Conservation (phyloP, 2,113 vertebrate genomes). For the Centropristis striata region DNA sequence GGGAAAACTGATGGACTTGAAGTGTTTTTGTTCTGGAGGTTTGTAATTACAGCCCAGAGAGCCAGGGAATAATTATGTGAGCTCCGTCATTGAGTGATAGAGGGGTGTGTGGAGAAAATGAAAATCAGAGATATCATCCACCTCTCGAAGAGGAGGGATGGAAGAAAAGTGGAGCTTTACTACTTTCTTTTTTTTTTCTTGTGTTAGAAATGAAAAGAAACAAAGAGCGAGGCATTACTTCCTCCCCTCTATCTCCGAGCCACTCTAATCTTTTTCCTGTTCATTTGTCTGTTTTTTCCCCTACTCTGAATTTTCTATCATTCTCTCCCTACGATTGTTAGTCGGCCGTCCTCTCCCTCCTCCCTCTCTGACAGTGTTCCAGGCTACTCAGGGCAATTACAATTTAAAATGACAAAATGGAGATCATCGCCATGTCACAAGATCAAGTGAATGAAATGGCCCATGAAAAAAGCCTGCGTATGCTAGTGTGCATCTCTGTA, state of each 20-base stretch:
- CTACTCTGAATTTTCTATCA: slow-evolving; percentile 25
- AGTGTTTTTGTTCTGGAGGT: slow-evolving; percentile 57
- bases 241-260: slow-evolving; percentile 24
- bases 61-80: slow-evolving; percentile 60
- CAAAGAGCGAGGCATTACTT: slow-evolving; percentile 11
- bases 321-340: slow-evolving; percentile 2
- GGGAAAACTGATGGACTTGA: slow-evolving; percentile 59
- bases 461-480: slow-evolving; percentile 69
- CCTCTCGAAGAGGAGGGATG: slow-evolving; percentile 35
- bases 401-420: slow-evolving; percentile 81
- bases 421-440: slow-evolving; percentile 74
- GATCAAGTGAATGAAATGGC: slow-evolving; percentile 80
- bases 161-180: slow-evolving; percentile 33
- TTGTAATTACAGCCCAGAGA: slow-evolving; percentile 68
- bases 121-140: slow-evolving; percentile 60
- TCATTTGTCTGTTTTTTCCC: slow-evolving; percentile 35
- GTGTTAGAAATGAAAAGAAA: slow-evolving; percentile 29
- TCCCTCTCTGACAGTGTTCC: slow-evolving; percentile 23
- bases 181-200: slow-evolving; percentile 1
- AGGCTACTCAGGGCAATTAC: slow-evolving; percentile 71
- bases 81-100: slow-evolving; percentile 47
- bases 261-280: slow-evolving; percentile 38
- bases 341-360: not conserved
- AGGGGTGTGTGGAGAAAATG: slow-evolving; percentile 63
- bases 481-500: slow-evolving; percentile 44